Evolutionary conservation across 2,888 invertebrate species (phyloP).

Genomic region (Electrophaes corylata): DNA sequence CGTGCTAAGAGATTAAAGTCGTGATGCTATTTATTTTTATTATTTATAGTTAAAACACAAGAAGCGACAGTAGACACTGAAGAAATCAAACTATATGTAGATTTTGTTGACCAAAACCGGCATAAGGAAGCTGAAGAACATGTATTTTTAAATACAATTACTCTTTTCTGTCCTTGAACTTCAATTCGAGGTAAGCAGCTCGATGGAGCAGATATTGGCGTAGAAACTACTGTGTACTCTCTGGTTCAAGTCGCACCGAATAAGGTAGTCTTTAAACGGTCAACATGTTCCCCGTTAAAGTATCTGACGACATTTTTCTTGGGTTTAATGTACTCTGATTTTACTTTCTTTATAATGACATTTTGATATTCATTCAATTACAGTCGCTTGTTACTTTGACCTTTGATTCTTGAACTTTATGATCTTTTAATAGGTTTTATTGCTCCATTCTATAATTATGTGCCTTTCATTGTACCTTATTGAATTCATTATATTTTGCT

Average conservation of each 20-base stretch:
- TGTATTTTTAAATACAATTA: conserved; percentile 64
- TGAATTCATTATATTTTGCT: not conserved
- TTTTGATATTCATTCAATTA: conserved; percentile 28
- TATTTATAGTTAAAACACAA: no score
- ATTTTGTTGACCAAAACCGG: conserved; percentile 41
- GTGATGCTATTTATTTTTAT: no score
- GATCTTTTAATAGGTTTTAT: conserved; percentile 15
- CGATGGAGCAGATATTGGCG: conserved; percentile 35
- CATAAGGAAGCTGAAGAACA: conserved; percentile 68
- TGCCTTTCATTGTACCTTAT: not conserved
- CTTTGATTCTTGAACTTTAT: conserved; percentile 15
- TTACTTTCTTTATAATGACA: conserved; percentile 32
- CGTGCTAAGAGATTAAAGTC: no score
- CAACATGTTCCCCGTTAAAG: conserved; percentile 46
- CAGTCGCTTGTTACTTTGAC: conserved; percentile 1
- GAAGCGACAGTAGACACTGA: conserved; percentile 13
- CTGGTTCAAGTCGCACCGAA: conserved; percentile 56
- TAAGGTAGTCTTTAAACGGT: conserved; percentile 55
- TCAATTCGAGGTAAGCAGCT: conserved; percentile 63
- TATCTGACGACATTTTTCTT: conserved; percentile 39
- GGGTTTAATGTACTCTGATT: conserved; percentile 27
- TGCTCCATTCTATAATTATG: conserved; percentile 3
- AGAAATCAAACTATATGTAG: conserved; percentile 8
- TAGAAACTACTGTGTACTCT: conserved; percentile 16
- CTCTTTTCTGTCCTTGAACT: conserved; percentile 73